These are phyloP conservation scores for Metaphire vulgaris DNA, from an alignment of 1,140 invertebrate species.

Conservation along the genomic window DNA sequence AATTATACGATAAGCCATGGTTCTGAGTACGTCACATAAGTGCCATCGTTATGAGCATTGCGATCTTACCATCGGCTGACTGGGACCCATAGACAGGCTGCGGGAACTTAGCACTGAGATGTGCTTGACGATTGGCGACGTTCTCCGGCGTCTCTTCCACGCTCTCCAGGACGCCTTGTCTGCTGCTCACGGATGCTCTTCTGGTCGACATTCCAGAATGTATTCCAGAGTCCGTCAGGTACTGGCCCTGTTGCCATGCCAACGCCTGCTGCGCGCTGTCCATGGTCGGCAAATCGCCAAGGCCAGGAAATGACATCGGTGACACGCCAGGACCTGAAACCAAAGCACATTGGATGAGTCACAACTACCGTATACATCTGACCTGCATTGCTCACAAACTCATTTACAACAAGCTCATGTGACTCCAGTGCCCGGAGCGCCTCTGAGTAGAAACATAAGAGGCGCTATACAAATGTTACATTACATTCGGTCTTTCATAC, in stretches of 20 bases:
- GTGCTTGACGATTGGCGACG: slow-evolving; percentile 61
- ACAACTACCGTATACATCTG: too few species aligned
- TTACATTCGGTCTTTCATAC: too few species aligned
- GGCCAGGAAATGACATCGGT: neutral
- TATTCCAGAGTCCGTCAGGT: slow-evolving; percentile 90
- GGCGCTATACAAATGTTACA: too few species aligned
- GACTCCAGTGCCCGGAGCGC: too few species aligned
- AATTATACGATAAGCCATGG: too few species aligned
- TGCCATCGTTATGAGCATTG: too few species aligned
- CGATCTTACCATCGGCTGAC: slow-evolving; percentile 75
- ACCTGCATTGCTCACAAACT: too few species aligned
- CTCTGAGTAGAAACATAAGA: too few species aligned
- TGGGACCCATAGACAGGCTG: slow-evolving; percentile 84
- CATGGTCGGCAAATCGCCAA: slow-evolving; percentile 40
- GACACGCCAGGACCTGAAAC: neutral
- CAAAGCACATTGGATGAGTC: too few species aligned
- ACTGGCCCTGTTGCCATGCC: slow-evolving; percentile 89
- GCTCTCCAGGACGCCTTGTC: slow-evolving; percentile 42
- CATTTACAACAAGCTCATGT: too few species aligned
- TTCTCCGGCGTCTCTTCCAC: too few species aligned
- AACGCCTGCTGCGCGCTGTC: slow-evolving; percentile 68
- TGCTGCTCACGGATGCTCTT: slow-evolving; percentile 71
- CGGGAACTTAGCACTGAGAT: slow-evolving; percentile 77
- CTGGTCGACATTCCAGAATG: slow-evolving; percentile 90
- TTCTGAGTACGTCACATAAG: too few species aligned